Evolutionary conservation across 2,888 invertebrate genomes (phyloP), one percentile per base, ranked within the genome.

Genomic region (Venusia cambrica): DNA sequence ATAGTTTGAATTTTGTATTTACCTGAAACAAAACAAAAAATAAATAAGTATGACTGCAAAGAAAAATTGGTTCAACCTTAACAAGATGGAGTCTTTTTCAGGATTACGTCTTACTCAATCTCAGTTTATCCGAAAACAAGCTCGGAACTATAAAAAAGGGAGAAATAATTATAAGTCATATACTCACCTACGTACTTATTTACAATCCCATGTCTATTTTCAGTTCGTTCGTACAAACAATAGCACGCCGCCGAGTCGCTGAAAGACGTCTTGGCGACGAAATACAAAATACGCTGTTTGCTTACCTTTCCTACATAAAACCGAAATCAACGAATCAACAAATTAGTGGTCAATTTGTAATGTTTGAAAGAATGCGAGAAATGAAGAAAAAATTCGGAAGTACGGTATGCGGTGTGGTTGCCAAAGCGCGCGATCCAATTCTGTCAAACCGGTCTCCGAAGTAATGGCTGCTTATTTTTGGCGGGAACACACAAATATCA

Each of bases 381-480:
- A 10, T 22, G 27, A 34, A 31, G 17, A 9, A 44, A 44, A 53
- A 53, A 54, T 49, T 12, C 34, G 54, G 29, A 49, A 53, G 50
- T 45, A 45, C 45, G 45, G 39, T 42, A 45, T 38, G 44, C 44
- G 30, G 35, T 42, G 41, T 51, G 49, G 66, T 47, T 74, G 75
- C 71, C 76, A 76, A 71, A 65, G 50, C 61, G 54, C 61, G 60
- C 73, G 81, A 55, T 76, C 81, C 74, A 75, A 65, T 69, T 81
- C 73, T 80, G 79, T 81, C 80, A 81, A 78, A 74, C 54, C 62
- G 49, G 59, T 62, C 57, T 62, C 60, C 59, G 69, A 74, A 80
- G 63, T 79, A 78, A 78, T 79, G 71, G 64, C 67, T 52, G 68
- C 64, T 71, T 81, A 81, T 84, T 81, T 80, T 76, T 62, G 78